phyloP scores from a whole-genome alignment of 2,888 invertebrate species.

The Hyposoter didymator region DNA sequence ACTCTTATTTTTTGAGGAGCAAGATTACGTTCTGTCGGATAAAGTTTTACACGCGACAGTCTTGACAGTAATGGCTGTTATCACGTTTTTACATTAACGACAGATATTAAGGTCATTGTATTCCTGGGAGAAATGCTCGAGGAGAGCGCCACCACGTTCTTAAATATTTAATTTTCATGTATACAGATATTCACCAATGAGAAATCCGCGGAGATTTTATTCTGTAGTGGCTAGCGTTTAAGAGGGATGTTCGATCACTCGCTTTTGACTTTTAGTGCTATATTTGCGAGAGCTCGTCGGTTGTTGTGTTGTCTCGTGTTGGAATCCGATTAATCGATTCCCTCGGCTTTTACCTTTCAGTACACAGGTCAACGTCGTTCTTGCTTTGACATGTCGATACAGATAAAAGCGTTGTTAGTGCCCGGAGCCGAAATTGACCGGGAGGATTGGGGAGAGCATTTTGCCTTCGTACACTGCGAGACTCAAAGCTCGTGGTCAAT shows the following conservation, averaged over 20 bases:
- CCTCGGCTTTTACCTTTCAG: constrained; percentile 42
- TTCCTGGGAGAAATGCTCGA: background rate
- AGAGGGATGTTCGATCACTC: background rate
- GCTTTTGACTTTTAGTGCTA: constrained; percentile 18
- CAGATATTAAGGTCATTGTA: background rate
- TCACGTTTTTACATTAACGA: background rate
- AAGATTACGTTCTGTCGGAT: background rate
- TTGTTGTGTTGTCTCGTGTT: constrained; percentile 58
- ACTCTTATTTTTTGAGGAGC: background rate
- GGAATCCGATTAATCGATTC: constrained; percentile 70
- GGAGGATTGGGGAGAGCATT: constrained; percentile 28
- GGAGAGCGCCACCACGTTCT: background rate
- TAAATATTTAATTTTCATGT: constrained; percentile 13
- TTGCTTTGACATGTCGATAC: constrained; percentile 54
- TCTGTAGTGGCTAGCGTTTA: background rate
- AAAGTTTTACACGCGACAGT: background rate
- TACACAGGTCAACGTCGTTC: constrained; percentile 60
- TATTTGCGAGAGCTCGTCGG: constrained; percentile 36
- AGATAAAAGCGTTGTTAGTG: constrained; percentile 44
- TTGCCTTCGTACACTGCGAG: background rate
- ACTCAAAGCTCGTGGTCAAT: background rate
- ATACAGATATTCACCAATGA: background rate
- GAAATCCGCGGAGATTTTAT: background rate
- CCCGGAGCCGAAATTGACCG: background rate
- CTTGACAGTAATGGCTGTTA: constrained; percentile 3